phyloP scores from a whole-genome alignment of 2,113 vertebrate species.

The Bostrychus sinensis region DNA sequence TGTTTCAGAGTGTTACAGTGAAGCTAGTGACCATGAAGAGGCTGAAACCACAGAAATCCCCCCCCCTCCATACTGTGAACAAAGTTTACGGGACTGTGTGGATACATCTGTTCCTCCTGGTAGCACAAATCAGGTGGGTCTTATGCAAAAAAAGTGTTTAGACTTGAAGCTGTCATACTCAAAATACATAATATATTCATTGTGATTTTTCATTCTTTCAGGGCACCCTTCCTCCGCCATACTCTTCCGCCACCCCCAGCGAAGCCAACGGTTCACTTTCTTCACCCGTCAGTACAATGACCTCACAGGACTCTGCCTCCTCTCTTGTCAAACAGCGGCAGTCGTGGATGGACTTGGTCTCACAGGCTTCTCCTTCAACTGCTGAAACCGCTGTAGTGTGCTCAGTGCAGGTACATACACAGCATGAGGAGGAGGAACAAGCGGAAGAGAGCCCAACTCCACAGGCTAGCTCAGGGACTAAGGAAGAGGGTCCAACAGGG shows the following conservation, averaged over 20 bases:
- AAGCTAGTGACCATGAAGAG: constrained; percentile 94
- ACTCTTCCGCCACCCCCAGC: constrained; percentile 78
- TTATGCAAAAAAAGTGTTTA: background rate
- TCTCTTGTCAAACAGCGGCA: constrained; percentile 82
- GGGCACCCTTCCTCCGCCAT: constrained; percentile 80
- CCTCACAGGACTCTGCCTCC: constrained; percentile 80
- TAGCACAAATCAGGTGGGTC: constrained; percentile 66
- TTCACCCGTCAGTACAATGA: constrained; percentile 82
- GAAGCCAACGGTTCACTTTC: constrained; percentile 83
- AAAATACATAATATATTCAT: background rate
- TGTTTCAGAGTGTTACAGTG: constrained; percentile 92
- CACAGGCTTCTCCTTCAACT: constrained; percentile 63
- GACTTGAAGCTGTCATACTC: background rate
- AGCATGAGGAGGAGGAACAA: constrained; percentile 36
- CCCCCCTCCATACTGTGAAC: constrained; percentile 80
- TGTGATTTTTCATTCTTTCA: constrained; percentile 36
- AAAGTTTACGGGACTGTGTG: constrained; percentile 65
- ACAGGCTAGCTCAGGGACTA: constrained; percentile 55
- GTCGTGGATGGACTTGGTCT: constrained; percentile 83
- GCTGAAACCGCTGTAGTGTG: constrained; percentile 76
- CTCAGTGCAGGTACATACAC: constrained; percentile 76
- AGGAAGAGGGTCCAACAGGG: constrained; percentile 36
- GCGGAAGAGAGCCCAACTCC: constrained; percentile 38
- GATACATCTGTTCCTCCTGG: constrained; percentile 52
- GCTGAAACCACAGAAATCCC: constrained; percentile 84